Conservation (phyloP, 2,113 vertebrate species). For the Peromyscus californicus region DNA sequence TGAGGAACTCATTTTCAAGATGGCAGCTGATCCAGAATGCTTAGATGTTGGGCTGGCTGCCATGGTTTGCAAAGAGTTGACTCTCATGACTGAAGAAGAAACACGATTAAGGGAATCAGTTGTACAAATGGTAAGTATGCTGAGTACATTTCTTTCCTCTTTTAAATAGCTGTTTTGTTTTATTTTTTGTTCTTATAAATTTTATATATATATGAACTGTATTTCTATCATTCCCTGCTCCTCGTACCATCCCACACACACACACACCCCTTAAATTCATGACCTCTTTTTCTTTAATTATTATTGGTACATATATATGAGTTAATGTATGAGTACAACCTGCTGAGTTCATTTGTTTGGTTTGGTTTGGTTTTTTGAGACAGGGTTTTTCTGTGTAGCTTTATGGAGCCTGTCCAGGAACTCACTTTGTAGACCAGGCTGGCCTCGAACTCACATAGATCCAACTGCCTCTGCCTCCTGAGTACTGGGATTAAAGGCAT, state of each 20-base stretch:
- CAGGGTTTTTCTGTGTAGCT: too few species aligned
- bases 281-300: neutral
- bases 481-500: too few species aligned
- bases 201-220: neutral
- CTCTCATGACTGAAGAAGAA: constrained; percentile 95
- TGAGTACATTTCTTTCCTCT: neutral
- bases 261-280: neutral
- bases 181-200: neutral
- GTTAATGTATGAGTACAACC: neutral
- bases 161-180: constrained; percentile 5
- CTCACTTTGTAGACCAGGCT: too few species aligned
- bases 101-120: constrained; percentile 92
- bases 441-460: too few species aligned
- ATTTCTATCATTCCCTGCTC: neutral
- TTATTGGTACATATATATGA: neutral
- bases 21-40: constrained; percentile 97
- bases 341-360: neutral
- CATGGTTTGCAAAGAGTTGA: constrained; percentile 96
- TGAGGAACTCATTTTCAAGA: constrained; percentile 98
- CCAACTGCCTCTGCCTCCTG: too few species aligned
- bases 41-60: constrained; percentile 98
- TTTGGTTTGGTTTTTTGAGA: too few species aligned
- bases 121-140: constrained; percentile 91
- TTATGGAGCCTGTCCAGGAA: too few species aligned
- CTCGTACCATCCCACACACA: neutral